Percentiles rank a stretch among this genome's conserved stretches.
Conservation (phyloP, 2,113 vertebrate genomes). For the Euleptes europaea region DNA sequence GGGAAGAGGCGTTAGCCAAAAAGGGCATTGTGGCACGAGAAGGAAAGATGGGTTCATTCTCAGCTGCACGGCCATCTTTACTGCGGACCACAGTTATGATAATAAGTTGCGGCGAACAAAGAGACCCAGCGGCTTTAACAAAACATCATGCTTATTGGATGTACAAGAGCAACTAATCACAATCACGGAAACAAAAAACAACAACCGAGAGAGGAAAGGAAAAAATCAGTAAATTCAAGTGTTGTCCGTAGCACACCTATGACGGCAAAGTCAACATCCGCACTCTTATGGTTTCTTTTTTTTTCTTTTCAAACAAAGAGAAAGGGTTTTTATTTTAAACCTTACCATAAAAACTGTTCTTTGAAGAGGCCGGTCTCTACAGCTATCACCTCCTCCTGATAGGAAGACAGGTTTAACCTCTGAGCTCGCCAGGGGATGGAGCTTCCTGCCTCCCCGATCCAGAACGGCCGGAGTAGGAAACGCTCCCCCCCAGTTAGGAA, state of each 20-base stretch:
- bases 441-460: no score
- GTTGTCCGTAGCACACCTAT: conserved; percentile 27
- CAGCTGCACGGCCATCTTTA: conserved; percentile 64
- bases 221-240: conserved; percentile 13
- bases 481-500: neutral
- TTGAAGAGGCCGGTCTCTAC: neutral
- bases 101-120: conserved; percentile 59
- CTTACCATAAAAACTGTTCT: neutral
- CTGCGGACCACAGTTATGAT: conserved; percentile 67
- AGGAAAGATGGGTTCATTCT: conserved; percentile 12
- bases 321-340: neutral
- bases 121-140: conserved; percentile 65
- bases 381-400: neutral
- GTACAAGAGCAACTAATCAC: conserved; percentile 72
- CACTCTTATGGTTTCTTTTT: neutral
- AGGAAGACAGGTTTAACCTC: neutral
- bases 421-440: neutral
- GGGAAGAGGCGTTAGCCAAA: neutral
- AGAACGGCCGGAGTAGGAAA: neutral
- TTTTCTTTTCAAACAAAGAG: conserved; percentile 29
- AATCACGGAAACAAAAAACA: conserved; percentile 68
- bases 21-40: neutral
- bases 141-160: conserved; percentile 72
- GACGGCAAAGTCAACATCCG: neutral
- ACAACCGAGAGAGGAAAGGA: conserved; percentile 37